A percentile compares a stretch with the other conserved stretches of the same genome.
Evolutionary conservation across 1,140 invertebrate genomes (phyloP).

Genomic region (Drosophila murphyi): DNA sequence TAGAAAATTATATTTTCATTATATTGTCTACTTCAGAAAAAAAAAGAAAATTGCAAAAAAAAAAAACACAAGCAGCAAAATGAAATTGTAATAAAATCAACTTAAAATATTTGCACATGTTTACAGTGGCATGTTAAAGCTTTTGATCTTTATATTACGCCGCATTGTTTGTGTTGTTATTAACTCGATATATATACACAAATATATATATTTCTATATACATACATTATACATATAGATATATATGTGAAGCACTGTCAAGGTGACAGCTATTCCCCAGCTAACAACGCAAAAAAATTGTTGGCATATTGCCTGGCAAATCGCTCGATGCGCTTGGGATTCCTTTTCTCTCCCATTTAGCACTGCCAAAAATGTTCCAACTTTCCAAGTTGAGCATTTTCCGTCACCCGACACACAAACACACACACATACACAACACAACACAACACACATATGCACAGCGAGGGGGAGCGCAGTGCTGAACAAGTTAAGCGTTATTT

Average conservation of each 20-base stretch:
- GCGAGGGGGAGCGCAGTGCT: constrained; percentile 2
- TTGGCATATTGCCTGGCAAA: constrained; percentile 65
- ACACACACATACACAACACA: constrained; percentile 8
- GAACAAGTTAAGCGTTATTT: constrained; percentile 53
- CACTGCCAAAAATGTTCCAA: constrained; percentile 42
- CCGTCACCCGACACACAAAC: constrained; percentile 24
- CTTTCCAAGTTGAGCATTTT: constrained; percentile 65
- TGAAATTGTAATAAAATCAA: constrained; percentile 71
- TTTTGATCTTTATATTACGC: constrained; percentile 73
- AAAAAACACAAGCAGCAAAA: constrained; percentile 42
- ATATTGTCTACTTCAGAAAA: constrained; percentile 17
- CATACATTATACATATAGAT: not conserved
- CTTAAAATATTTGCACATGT: constrained; percentile 77
- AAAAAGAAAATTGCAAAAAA: constrained; percentile 20
- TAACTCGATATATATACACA: constrained; percentile 49
- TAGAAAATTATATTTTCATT: constrained; percentile 59
- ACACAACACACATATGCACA: constrained; percentile 4
- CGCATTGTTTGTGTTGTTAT: constrained; percentile 68
- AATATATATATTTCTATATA: not conserved
- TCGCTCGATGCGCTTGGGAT: constrained; percentile 39
- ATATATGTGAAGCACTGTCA: constrained; percentile 20
- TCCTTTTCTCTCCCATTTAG: constrained; percentile 43
- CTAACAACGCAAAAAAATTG: constrained; percentile 28
- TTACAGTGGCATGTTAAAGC: constrained; percentile 65
- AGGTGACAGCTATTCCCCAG: constrained; percentile 71